Conservation (phyloP, 2,888 invertebrate species). For the Plagodis pulveraria region DNA sequence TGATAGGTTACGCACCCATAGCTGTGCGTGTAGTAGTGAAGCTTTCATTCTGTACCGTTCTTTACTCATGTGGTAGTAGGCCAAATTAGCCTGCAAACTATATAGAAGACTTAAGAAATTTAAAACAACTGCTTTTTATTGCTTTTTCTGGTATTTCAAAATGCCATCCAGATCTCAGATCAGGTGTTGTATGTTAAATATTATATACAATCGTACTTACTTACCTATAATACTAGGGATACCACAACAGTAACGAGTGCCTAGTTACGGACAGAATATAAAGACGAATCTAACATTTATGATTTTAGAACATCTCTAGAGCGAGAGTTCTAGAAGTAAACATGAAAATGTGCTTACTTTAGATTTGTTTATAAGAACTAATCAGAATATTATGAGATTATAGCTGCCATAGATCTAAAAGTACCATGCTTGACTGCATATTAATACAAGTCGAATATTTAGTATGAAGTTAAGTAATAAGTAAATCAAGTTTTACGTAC, state of each 20-base stretch:
- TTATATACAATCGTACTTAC: constrained; percentile 2
- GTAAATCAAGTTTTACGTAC: neutral
- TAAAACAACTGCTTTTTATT: no score
- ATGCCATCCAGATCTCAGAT: constrained; percentile 3
- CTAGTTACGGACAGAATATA: constrained; percentile 24
- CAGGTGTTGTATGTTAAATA: neutral
- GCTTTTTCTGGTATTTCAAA: no score
- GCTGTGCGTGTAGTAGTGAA: no score
- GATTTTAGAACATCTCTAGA: neutral
- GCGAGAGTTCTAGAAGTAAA: neutral
- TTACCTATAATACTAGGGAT: constrained; percentile 15
- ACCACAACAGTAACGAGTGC: constrained; percentile 18
- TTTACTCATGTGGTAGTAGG: no score
- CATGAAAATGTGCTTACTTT: neutral
- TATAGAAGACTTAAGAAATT: no score
- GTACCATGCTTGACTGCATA: no score
- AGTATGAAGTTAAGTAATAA: neutral
- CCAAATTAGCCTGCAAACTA: no score
- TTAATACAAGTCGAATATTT: neutral
- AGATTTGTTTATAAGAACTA: neutral
- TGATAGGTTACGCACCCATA: no score
- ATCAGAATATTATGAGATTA: neutral
- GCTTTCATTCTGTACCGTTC: no score
- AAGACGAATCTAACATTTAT: constrained; percentile 20
- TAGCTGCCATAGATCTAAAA: neutral